Conservation (phyloP, 2,113 vertebrate species). For the Casuarius casuarius region DNA sequence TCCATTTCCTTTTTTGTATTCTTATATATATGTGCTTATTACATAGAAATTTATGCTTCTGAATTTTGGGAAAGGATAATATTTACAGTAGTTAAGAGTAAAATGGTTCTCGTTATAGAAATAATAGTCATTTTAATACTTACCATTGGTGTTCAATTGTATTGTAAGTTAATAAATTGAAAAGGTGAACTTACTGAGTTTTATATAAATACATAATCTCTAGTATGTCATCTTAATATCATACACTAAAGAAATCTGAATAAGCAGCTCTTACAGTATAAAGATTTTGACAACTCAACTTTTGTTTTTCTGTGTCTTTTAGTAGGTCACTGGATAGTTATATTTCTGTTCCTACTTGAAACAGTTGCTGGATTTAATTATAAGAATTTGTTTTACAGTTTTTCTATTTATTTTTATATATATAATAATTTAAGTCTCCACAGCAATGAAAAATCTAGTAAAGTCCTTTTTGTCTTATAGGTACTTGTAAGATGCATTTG, state of each 20-base stretch:
- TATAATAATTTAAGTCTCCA: not conserved
- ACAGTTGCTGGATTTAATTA: not conserved
- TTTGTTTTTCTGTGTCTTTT: not conserved
- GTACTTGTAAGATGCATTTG: not conserved
- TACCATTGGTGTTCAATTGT: not conserved
- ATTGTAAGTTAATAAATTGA: not conserved
- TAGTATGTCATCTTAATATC: not conserved
- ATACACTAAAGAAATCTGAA: not conserved
- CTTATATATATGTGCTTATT: not conserved
- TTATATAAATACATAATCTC: not conserved
- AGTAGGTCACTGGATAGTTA: not conserved
- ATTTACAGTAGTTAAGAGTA: not conserved
- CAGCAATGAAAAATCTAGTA: not conserved
- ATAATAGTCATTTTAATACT: not conserved
- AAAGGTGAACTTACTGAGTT: not conserved
- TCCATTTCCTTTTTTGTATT: not conserved
- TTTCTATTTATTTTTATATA: constrained; percentile 1
- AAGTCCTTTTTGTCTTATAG: not conserved
- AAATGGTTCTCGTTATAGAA: not conserved
- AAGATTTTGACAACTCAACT: not conserved
- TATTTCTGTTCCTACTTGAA: not conserved
- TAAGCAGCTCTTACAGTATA: not conserved
- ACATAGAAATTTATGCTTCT: not conserved
- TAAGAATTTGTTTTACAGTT: not conserved
- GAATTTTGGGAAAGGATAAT: not conserved